Evolutionary conservation across 2,888 invertebrate genomes (phyloP).

Genomic region (Noctua pronuba): DNA sequence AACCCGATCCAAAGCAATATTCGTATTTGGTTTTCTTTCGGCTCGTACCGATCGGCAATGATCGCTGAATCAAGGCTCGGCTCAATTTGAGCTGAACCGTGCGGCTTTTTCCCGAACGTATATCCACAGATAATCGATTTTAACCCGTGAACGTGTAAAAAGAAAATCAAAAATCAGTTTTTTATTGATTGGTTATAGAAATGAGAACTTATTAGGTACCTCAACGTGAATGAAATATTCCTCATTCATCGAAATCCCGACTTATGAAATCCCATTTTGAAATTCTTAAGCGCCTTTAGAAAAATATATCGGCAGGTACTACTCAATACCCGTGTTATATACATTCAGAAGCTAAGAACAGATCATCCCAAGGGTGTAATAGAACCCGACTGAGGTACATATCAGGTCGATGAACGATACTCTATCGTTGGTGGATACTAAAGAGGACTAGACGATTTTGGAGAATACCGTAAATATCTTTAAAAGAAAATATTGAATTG

Average conservation of each 20-base stretch:
- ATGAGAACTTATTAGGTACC: not conserved
- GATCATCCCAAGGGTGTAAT: conserved; percentile 22
- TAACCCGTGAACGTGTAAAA: not conserved
- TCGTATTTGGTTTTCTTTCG: not conserved
- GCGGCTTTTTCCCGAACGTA: not conserved
- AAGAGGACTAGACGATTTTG: not conserved
- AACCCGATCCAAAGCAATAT: not conserved
- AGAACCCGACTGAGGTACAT: conserved; percentile 2
- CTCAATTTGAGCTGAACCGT: not conserved
- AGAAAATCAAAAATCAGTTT: not conserved
- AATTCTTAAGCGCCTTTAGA: not conserved
- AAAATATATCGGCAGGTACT: conserved; percentile 19
- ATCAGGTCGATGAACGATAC: conserved; percentile 7
- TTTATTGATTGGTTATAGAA: not conserved
- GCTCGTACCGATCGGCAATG: not conserved
- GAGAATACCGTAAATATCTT: not conserved
- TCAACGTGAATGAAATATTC: conserved; percentile 8
- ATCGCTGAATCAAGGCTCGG: not conserved
- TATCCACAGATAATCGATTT: not conserved
- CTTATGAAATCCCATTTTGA: not conserved
- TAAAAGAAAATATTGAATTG: not conserved
- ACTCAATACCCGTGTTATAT: conserved; percentile 1
- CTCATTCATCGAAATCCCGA: not conserved
- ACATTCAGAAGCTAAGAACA: conserved; percentile 10
- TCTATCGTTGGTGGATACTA: not conserved